A percentile compares a stretch with the other conserved stretches of the same genome.
Conservation (phyloP, 1,140 invertebrate genomes). For the Rhyacophila brunnea region DNA sequence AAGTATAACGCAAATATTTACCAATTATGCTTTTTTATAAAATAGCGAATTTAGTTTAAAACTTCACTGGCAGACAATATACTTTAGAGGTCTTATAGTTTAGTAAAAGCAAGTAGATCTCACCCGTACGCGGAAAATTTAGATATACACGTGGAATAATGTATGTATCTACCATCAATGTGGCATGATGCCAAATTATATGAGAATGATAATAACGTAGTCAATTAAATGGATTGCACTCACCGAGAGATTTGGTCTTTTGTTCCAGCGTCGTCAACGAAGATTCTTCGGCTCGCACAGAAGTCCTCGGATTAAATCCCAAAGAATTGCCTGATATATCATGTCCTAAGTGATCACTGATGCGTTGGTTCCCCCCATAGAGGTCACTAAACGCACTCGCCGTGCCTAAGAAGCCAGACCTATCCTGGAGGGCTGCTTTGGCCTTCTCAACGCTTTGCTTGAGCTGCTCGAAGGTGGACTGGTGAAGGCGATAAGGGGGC, state of each 20-base stretch:
- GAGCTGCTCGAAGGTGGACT: slow-evolving; percentile 81
- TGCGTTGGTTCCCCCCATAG: slow-evolving; percentile 45
- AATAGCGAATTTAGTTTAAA: no score
- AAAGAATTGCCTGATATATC: slow-evolving; percentile 38
- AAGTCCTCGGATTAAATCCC: slow-evolving; percentile 41
- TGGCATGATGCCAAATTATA: no score
- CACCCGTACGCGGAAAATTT: no score
- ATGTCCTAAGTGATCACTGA: slow-evolving; percentile 41
- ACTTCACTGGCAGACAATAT: no score
- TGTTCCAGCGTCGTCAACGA: slow-evolving; percentile 46
- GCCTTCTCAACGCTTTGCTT: slow-evolving; percentile 87
- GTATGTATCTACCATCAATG: no score
- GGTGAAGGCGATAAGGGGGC: slow-evolving; percentile 72
- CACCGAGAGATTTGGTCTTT: slow-evolving; percentile 48
- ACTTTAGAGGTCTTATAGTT: no score
- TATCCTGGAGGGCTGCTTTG: slow-evolving; percentile 74
- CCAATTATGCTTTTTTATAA: no score
- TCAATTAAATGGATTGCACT: slow-evolving; percentile 30
- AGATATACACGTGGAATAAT: no score
- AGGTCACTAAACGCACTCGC: slow-evolving; percentile 60
- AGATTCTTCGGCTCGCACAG: slow-evolving; percentile 43
- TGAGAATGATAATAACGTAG: no score
- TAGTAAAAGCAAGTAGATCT: no score
- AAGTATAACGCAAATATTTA: no score
- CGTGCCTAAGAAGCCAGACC: slow-evolving; percentile 50